These are phyloP conservation scores for Solenopsis invicta DNA, from an alignment of 1,140 invertebrate genomes.

Conservation along the genomic window DNA sequence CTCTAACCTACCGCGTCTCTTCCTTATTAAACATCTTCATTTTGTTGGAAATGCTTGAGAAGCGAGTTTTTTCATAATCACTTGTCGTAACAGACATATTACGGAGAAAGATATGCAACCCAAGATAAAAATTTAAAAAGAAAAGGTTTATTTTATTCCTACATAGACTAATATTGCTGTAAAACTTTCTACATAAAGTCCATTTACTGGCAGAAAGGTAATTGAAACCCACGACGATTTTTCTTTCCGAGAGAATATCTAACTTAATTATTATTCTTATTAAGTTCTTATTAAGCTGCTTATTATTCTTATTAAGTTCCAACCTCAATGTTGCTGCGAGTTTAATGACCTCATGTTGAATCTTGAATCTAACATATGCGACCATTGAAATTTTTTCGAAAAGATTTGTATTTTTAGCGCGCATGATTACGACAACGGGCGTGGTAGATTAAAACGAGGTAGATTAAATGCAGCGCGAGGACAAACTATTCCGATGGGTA, in stretches of 20 bases:
- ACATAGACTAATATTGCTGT: not conserved
- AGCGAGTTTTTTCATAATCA: not conserved
- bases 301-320: not conserved
- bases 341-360: not conserved
- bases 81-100: not conserved
- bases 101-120: not conserved
- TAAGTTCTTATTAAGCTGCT: too few relatives aligned
- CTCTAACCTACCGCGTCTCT: slow-evolving; percentile 19
- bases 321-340: not conserved
- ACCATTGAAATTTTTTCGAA: slow-evolving; percentile 26
- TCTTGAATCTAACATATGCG: not conserved
- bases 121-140: not conserved
- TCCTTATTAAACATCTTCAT: slow-evolving; percentile 5
- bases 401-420: not conserved
- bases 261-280: not conserved
- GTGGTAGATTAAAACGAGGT: slow-evolving; percentile 17
- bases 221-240: not conserved
- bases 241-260: too few relatives aligned
- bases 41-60: slow-evolving; percentile 41
- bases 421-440: not conserved
- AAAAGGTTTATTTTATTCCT: not conserved
- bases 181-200: not conserved
- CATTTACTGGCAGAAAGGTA: not conserved
- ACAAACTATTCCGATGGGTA: slow-evolving; percentile 66
- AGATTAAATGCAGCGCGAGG: slow-evolving; percentile 56